Evolutionary conservation across 2,113 vertebrate species (phyloP).

Genomic region (Hippocampus zosterae): DNA sequence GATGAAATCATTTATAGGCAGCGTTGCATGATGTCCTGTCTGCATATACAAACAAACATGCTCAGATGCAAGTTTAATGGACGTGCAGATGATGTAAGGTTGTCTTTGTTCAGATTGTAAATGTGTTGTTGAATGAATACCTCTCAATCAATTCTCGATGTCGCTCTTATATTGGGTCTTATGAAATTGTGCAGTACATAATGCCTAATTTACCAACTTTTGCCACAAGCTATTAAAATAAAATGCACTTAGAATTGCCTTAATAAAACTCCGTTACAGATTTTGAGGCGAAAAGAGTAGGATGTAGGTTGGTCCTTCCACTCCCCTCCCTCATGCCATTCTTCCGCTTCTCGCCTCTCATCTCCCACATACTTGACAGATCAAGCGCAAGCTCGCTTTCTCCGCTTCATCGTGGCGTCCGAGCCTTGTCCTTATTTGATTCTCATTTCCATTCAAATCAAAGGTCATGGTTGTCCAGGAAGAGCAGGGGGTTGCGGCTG

Average conservation of each 20-base stretch:
- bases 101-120: too few species aligned
- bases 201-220: not conserved
- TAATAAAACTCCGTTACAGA: not conserved
- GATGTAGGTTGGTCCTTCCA: constrained; percentile 12
- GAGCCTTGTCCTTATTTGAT: not conserved
- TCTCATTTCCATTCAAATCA: constrained; percentile 16
- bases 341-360: constrained; percentile 51
- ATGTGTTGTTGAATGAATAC: too few species aligned
- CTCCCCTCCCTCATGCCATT: constrained; percentile 32
- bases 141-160: not conserved
- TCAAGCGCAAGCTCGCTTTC: constrained; percentile 52
- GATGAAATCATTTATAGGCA: too few species aligned
- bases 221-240: too few species aligned
- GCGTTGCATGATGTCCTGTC: too few species aligned
- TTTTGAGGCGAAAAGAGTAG: constrained; percentile 8
- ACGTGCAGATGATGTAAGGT: too few species aligned
- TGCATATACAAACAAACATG: too few species aligned
- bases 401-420: not conserved
- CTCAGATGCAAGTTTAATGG: too few species aligned
- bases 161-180: not conserved
- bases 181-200: not conserved
- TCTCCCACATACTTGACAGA: constrained; percentile 69
- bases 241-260: not conserved
- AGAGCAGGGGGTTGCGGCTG: constrained; percentile 71
- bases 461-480: constrained; percentile 79